A percentile compares a stretch with the other conserved stretches of the same genome.
phyloP scores from a whole-genome alignment of 2,888 invertebrate species.

The Eueremaeus valkanovi region DNA sequence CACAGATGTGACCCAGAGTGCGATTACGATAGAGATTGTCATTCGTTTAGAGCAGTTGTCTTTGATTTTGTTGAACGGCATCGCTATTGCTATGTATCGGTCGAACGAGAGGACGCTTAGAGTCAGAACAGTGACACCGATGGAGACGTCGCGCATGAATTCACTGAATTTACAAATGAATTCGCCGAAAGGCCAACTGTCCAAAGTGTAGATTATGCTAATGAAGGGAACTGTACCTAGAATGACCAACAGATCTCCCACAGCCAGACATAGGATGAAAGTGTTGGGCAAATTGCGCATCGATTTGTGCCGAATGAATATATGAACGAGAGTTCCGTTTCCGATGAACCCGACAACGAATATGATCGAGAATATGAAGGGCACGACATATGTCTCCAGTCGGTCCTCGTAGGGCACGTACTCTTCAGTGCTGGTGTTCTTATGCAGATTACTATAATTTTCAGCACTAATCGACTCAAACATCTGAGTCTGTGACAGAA shows the following conservation, averaged over 20 bases:
- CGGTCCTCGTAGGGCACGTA: constrained; percentile 46
- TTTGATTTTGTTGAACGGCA: constrained; percentile 24
- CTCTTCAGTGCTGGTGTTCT: constrained; percentile 12
- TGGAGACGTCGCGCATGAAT: constrained; percentile 78
- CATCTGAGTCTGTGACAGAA: not conserved
- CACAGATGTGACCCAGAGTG: constrained; percentile 46
- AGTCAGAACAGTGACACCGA: constrained; percentile 88
- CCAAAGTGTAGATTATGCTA: constrained; percentile 77
- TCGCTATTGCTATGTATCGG: constrained; percentile 69
- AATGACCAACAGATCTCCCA: constrained; percentile 76
- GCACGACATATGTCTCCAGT: constrained; percentile 46
- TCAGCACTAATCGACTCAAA: not conserved
- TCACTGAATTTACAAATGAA: constrained; percentile 70
- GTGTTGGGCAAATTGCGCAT: constrained; percentile 83
- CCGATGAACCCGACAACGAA: constrained; percentile 57
- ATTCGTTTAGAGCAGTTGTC: not conserved
- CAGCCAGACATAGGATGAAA: constrained; percentile 71
- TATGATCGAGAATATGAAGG: constrained; percentile 45
- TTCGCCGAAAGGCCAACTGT: constrained; percentile 83
- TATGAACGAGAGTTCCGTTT: constrained; percentile 73
- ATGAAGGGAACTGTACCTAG: constrained; percentile 57
- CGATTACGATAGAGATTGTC: constrained; percentile 24
- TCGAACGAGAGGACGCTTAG: constrained; percentile 86
- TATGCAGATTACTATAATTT: too few species aligned
- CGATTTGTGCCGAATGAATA: constrained; percentile 69